Conservation (phyloP, 2,888 invertebrate species). For the Sinelater perroti region DNA sequence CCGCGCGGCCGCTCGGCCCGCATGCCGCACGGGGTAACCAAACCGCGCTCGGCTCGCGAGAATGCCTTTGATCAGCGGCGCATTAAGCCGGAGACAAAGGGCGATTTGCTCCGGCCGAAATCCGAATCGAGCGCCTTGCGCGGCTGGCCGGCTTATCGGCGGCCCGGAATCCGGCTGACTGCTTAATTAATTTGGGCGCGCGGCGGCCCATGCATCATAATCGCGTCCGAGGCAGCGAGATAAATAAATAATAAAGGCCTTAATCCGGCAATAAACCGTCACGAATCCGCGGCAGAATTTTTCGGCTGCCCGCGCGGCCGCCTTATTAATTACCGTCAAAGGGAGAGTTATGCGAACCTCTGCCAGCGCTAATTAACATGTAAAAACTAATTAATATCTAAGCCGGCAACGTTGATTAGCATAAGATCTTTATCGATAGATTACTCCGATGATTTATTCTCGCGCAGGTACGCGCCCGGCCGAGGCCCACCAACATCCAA, state of each 20-base stretch:
- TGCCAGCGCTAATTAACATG: slow-evolving; percentile 36
- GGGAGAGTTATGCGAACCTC: slow-evolving; percentile 19
- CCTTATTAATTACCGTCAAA: slow-evolving; percentile 29
- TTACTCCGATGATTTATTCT: slow-evolving; percentile 43
- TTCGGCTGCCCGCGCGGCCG: slow-evolving; percentile 4
- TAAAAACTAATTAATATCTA: slow-evolving; percentile 41
- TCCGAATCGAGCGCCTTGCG: too few relatives aligned
- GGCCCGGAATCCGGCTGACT: background rate
- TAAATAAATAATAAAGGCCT: too few relatives aligned
- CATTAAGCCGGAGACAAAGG: background rate
- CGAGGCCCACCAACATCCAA: slow-evolving; percentile 33
- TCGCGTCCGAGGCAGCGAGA: too few relatives aligned
- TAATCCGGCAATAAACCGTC: slow-evolving; percentile 2
- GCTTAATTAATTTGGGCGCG: background rate
- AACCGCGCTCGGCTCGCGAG: too few relatives aligned
- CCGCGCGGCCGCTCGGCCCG: background rate
- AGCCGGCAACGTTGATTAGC: slow-evolving; percentile 40
- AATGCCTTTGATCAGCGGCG: slow-evolving; percentile 2
- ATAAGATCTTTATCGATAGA: slow-evolving; percentile 43
- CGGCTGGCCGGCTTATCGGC: too few relatives aligned
- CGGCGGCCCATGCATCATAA: background rate
- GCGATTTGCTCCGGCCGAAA: background rate
- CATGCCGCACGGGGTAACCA: background rate
- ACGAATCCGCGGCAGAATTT: slow-evolving; percentile 1
- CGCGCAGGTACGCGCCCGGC: slow-evolving; percentile 19